Evolutionary conservation across 2,888 invertebrate genomes (phyloP).

Genomic region (Cephalotes varians): DNA sequence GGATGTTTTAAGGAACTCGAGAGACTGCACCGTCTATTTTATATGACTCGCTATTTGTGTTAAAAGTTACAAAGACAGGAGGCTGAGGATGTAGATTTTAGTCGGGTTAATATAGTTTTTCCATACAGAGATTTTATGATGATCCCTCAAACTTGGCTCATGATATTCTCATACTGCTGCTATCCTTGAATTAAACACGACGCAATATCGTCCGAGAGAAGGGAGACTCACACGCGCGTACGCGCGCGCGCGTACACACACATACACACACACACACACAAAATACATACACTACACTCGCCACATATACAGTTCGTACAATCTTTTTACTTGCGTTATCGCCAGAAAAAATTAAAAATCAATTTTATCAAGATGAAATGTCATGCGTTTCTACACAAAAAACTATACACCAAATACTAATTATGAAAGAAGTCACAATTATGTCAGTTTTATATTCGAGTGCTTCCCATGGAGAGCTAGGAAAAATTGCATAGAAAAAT

Average conservation of each 20-base stretch:
- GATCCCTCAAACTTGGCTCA: background rate
- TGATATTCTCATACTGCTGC: background rate
- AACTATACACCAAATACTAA: background rate
- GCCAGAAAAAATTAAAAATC: background rate
- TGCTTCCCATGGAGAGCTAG: background rate
- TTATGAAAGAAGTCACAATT: background rate
- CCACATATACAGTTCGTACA: background rate
- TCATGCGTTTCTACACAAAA: background rate
- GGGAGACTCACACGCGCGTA: background rate
- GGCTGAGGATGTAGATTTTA: too few species aligned
- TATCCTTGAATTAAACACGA: slow-evolving; percentile 26
- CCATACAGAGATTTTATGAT: background rate
- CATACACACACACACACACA: too few species aligned
- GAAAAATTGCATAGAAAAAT: background rate
- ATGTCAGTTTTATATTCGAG: background rate
- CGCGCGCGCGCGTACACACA: too few species aligned
- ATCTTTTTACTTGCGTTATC: background rate
- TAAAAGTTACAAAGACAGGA: background rate
- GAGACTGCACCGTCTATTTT: background rate
- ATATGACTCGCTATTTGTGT: background rate
- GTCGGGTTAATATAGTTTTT: background rate
- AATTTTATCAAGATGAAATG: background rate
- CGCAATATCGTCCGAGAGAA: slow-evolving; percentile 18
- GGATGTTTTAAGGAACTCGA: background rate
- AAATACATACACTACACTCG: too few species aligned